These are phyloP conservation scores for Opisthocomus hoazin DNA, from an alignment of 2,113 vertebrate species.

Conservation along the genomic window DNA sequence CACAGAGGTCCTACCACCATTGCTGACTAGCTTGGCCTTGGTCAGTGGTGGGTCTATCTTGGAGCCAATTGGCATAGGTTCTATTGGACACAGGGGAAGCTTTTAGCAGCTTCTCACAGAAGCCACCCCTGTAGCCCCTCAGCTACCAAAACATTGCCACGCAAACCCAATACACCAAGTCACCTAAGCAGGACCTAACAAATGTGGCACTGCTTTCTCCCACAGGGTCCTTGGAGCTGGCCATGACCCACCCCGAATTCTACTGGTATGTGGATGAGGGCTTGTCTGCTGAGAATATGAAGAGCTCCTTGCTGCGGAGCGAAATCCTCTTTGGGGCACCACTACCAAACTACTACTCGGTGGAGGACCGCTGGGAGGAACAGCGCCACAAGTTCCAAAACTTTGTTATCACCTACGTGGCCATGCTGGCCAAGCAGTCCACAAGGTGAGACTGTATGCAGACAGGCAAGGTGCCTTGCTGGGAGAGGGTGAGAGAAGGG, in stretches of 20 bases:
- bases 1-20: too few species aligned
- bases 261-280: slow-evolving; percentile 98
- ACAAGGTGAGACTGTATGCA: slow-evolving; percentile 77
- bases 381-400: slow-evolving; percentile 88
- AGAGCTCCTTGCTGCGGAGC: slow-evolving; percentile 88
- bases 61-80: too few species aligned
- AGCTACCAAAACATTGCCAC: too few species aligned
- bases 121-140: too few species aligned
- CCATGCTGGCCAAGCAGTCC: slow-evolving; percentile 89
- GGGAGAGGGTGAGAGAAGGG: neutral
- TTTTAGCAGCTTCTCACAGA: too few species aligned
- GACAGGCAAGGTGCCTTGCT: neutral
- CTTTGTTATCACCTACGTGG: slow-evolving; percentile 91
- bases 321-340: slow-evolving; percentile 96
- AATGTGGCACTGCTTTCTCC: neutral
- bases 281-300: slow-evolving; percentile 85
- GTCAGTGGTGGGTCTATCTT: too few species aligned
- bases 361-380: slow-evolving; percentile 90
- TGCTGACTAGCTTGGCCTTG: too few species aligned
- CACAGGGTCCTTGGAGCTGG: slow-evolving; percentile 88
- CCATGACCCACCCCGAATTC: slow-evolving; percentile 96
- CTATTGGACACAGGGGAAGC: too few species aligned
- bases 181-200: neutral
- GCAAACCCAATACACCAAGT: too few species aligned
- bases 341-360: slow-evolving; percentile 86